Conservation (phyloP, 2,888 invertebrate genomes). For the Drosophila pegasa region DNA sequence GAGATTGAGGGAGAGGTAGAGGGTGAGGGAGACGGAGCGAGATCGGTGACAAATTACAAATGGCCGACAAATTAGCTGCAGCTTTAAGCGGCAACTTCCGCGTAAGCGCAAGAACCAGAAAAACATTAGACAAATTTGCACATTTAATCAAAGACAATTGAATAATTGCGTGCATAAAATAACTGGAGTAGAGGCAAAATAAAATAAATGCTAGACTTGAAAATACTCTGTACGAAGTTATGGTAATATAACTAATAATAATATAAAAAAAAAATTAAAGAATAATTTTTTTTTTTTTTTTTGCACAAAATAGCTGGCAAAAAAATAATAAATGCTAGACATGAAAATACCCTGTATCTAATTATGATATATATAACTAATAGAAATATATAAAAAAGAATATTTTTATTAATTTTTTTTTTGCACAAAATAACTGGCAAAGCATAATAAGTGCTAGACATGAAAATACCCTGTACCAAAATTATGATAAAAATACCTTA, state of each 20-base stretch:
- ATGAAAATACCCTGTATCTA: not conserved
- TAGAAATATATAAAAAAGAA: not conserved
- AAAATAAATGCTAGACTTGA: too few relatives aligned
- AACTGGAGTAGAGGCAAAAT: slow-evolving; percentile 40
- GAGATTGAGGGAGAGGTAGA: not conserved
- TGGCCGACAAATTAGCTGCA: slow-evolving; percentile 49
- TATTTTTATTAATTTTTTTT: too few relatives aligned
- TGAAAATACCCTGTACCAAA: not conserved
- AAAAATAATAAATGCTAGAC: too few relatives aligned
- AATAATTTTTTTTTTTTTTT: too few relatives aligned
- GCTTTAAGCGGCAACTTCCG: slow-evolving; percentile 68
- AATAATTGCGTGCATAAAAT: slow-evolving; percentile 69
- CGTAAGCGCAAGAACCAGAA: slow-evolving; percentile 26
- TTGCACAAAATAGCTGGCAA: slow-evolving; percentile 41
- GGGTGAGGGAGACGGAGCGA: slow-evolving; percentile 1
- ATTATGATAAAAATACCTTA: too few relatives aligned
- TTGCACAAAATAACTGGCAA: not conserved
- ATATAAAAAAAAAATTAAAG: too few relatives aligned
- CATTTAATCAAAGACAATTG: slow-evolving; percentile 81
- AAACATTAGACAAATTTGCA: slow-evolving; percentile 78
- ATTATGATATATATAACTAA: not conserved
- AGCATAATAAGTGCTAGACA: too few relatives aligned
- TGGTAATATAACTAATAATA: not conserved
- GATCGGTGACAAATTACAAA: slow-evolving; percentile 69
- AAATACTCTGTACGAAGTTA: not conserved